phyloP scores from a whole-genome alignment of 2,113 vertebrate species.

The Pterocles gutturalis region DNA sequence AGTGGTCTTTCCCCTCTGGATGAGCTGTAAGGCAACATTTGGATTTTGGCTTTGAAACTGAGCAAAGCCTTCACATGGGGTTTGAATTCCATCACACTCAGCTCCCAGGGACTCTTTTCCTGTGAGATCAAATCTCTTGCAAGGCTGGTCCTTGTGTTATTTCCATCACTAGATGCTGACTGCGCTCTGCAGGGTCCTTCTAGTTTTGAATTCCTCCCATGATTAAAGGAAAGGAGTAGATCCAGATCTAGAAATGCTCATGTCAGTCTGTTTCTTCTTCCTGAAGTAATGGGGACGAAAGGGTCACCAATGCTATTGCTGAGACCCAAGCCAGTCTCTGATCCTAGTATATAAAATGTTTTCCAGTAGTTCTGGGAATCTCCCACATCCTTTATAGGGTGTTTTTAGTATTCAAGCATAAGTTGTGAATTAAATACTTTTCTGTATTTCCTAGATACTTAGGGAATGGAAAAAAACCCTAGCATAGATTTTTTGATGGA shows the following conservation, averaged over 20 bases:
- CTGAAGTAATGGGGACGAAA: neutral
- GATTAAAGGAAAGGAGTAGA: neutral
- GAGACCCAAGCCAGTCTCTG: neutral
- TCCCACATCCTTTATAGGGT: neutral
- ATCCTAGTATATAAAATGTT: neutral
- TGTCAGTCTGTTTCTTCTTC: neutral
- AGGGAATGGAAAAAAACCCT: neutral
- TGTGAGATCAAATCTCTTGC: neutral
- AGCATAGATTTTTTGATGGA: neutral
- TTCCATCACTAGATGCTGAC: neutral
- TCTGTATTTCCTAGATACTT: neutral
- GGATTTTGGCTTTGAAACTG: neutral
- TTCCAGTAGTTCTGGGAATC: neutral
- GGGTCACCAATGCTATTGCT: neutral
- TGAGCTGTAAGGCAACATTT: neutral
- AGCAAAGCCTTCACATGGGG: neutral
- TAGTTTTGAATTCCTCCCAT: neutral
- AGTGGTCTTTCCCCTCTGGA: neutral
- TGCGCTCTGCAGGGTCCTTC: neutral
- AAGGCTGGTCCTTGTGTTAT: neutral
- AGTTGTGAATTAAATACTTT: neutral
- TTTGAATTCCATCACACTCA: neutral
- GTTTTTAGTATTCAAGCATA: neutral
- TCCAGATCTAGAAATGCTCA: neutral
- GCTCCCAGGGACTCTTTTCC: neutral